Evolutionary conservation across 1,140 invertebrate species (phyloP), one percentile per base, ranked within the genome.

Genomic region (silkworm (Bombyx mori)): DNA sequence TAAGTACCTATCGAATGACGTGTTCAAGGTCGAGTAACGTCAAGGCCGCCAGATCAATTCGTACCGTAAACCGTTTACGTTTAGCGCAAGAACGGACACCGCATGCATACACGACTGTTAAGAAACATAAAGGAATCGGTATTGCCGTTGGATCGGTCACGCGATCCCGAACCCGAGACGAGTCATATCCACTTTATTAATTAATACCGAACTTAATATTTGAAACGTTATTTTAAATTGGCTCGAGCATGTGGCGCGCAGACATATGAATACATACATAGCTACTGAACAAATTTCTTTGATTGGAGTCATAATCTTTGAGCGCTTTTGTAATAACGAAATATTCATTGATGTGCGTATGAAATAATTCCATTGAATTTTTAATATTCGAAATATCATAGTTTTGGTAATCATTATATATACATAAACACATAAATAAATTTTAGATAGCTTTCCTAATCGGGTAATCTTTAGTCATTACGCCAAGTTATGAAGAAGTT

Each of bases 111-210:
- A 35, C 4, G 26, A 35, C 42, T 58, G 62, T 62, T 18, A 55
- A 51, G 66, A 66, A 61, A 56, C 62, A 63, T 66, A 50, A 61
- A 63, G 61, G 58, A 67, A 59, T 63, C 56, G 56, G 66, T 60
- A 65, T 60, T 62, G 69, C 42, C 49, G n/a, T 42, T 44, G 54
- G 44, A 60, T 55, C 52, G 12, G 61, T 66, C 70, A 73, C 58
- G 65, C 66, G 64, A 71, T 66, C 65, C 47, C 18, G 57, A 58
- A 66, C 56, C 56, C 63, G 61, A 61, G 66, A 53, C 68, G 52
- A 66, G 57, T 67, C 60, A 59, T 64, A 61, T 64, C 73, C 73
- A 80, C 73, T 79, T 83, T 70, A 79, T 61, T 80, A 83, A 83
- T 83, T 80, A 77, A 80, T 66, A 68, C 70, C 66, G 59, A 57